These are phyloP conservation scores for Ophion slaviceki DNA, from an alignment of 2,888 invertebrate species.

Conservation along the genomic window DNA sequence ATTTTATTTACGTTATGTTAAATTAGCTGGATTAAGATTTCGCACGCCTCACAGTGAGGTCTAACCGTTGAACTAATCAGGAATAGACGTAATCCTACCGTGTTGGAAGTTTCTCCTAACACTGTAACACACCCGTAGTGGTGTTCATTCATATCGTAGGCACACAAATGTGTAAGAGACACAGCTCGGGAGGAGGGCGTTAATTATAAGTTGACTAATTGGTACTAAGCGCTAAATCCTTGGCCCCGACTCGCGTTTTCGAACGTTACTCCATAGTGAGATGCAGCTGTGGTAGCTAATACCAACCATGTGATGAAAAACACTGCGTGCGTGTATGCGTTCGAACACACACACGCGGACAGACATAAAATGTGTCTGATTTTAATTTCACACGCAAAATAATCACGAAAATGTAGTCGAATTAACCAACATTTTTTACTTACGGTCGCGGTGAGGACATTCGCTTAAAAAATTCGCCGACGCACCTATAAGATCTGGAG, in stretches of 20 bases:
- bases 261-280: conserved; percentile 43
- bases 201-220: conserved; percentile 80
- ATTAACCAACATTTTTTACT: neutral
- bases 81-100: conserved; percentile 57
- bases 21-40: neutral
- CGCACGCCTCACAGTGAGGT: conserved; percentile 13
- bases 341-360: neutral
- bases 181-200: conserved; percentile 63
- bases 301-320: conserved; percentile 17
- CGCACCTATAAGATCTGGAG: neutral
- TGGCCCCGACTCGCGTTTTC: conserved; percentile 48
- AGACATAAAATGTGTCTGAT: neutral
- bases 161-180: conserved; percentile 27
- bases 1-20: conserved; percentile 1
- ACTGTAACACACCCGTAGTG: conserved; percentile 27
- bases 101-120: conserved; percentile 46
- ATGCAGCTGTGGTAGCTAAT: conserved; percentile 39
- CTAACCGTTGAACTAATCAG: conserved; percentile 54
- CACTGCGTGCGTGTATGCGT: neutral
- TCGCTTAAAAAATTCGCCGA: neutral
- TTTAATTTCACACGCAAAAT: neutral
- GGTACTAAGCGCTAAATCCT: conserved; percentile 69
- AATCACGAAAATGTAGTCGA: neutral
- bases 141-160: conserved; percentile 21
- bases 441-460: neutral